Evolutionary conservation across 92 coral and sea anemone genomes (phyloP), one percentile per base, ranked within the genome.

Genomic region (Pocillopora grandis): DNA sequence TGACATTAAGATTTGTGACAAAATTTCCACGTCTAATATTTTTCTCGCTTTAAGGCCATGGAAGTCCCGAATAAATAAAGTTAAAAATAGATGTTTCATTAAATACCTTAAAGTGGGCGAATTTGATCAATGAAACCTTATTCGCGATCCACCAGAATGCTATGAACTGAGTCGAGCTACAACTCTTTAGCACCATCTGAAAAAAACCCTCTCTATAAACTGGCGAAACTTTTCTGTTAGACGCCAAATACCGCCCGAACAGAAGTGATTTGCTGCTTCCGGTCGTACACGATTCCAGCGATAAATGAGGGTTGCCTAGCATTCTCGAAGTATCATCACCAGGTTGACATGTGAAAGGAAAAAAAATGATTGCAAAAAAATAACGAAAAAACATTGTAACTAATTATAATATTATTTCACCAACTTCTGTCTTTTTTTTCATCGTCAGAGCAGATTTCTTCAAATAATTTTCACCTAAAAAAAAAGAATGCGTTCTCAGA

Each of bases 261-360:
- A 71, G 65, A 62, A 4, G 33, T 66, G 63, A 59, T 59, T 23
- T 56, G 75, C 59, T 27, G 85, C 74, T 81, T 81, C 85, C 85
- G 85, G 85, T 71, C 21, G 64, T 16, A 35, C 42, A 31, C 60
- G 70, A 71, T 81, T 81, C 85, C 85, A 71, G 31, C 13, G 85
- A 81, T 71, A 69, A 81, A 14, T 70, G 23, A 81, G 70, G 77
- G 85, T 81, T 81, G 85, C 85, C 71, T 71, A 72, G 85, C 77
- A 80, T 70, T 71, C 19, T 10, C 76, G 57, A 80, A 36, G n/a
- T 61, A 64, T 79, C 59, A 58, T 80, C 76, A 58, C 19, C 69
- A 14, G 58, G 77, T 70, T 81, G 85, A 81, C 71, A 80, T 57
- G 64, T 49, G 85, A 80, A 69, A 63, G 21, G 62, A 68, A 48